Conservation (phyloP, 1,140 invertebrate genomes). For the Aethina tumida region DNA sequence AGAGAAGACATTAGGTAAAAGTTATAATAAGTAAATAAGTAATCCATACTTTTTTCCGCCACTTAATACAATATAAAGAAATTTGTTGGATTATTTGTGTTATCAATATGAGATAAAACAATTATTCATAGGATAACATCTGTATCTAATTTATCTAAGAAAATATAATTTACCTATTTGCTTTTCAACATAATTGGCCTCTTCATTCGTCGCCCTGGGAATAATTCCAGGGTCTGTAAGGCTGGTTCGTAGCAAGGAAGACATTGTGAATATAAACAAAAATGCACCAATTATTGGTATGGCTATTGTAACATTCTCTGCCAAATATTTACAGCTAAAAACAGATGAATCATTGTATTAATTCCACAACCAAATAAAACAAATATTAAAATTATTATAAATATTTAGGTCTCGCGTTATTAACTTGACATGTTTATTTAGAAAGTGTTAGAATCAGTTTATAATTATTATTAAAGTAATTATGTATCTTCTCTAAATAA, state of each 20-base stretch:
- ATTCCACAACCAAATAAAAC: too few species aligned
- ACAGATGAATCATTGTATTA: slow-evolving; percentile 4
- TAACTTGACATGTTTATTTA: too few species aligned
- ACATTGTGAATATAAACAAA: slow-evolving; percentile 85
- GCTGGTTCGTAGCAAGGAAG: slow-evolving; percentile 79
- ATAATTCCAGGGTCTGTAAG: slow-evolving; percentile 94
- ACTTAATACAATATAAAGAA: slow-evolving; percentile 5
- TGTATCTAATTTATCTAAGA: slow-evolving; percentile 1
- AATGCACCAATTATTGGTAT: slow-evolving; percentile 81
- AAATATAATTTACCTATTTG: slow-evolving; percentile 52
- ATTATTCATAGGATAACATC: too few species aligned
- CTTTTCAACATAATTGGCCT: slow-evolving; percentile 87
- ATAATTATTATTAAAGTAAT: too few species aligned
- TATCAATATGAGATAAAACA: too few species aligned
- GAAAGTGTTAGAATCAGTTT: too few species aligned
- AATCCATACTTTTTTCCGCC: too few species aligned
- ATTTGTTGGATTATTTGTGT: slow-evolving; percentile 2
- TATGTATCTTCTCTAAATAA: too few species aligned
- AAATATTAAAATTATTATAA: slow-evolving; percentile 4
- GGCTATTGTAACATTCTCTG: slow-evolving; percentile 65
- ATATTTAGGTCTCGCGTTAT: too few species aligned
- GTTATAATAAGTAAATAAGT: too few species aligned
- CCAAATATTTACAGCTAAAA: slow-evolving; percentile 81
- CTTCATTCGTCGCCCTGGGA: slow-evolving; percentile 78
- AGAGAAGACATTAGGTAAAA: too few species aligned